Evolutionary conservation across 2,888 invertebrate species (phyloP).

Genomic region (Drosophila koepferae): DNA sequence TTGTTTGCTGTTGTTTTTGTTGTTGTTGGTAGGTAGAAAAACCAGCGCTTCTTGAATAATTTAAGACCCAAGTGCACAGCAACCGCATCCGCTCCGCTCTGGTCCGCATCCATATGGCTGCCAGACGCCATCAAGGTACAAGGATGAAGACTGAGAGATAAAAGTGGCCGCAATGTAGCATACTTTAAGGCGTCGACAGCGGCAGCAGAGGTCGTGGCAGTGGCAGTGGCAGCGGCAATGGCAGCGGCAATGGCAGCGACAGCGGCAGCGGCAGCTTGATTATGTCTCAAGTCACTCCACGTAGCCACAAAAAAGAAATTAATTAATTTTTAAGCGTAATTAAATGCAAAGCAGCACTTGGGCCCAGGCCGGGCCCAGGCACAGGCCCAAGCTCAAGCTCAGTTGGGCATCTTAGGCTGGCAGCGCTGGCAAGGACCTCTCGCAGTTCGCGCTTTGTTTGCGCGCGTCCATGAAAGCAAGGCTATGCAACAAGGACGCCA

Average conservation of each 20-base stretch:
- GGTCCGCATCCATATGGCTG: neutral
- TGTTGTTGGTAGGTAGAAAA: conserved; percentile 43
- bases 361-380: conserved; percentile 20
- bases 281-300: conserved; percentile 76
- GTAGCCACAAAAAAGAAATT: conserved; percentile 75
- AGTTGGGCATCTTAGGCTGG: conserved; percentile 16
- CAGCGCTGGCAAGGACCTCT: conserved; percentile 42
- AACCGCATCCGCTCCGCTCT: neutral
- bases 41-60: conserved; percentile 76
- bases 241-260: conserved; percentile 15
- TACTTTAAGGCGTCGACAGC: conserved; percentile 66
- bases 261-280: conserved; percentile 60
- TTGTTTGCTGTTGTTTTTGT: conserved; percentile 32
- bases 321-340: conserved; percentile 80
- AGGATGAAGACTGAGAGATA: conserved; percentile 66
- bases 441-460: conserved; percentile 42
- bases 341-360: conserved; percentile 78
- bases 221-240: neutral
- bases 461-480: conserved; percentile 51
- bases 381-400: conserved; percentile 1
- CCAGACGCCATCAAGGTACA: conserved; percentile 35
- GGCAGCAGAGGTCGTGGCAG: neutral
- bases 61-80: conserved; percentile 72
- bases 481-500: conserved; percentile 54
- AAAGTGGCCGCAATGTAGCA: conserved; percentile 69